phyloP scores from a whole-genome alignment of 2,888 invertebrate species.

The Aelia acuminata region DNA sequence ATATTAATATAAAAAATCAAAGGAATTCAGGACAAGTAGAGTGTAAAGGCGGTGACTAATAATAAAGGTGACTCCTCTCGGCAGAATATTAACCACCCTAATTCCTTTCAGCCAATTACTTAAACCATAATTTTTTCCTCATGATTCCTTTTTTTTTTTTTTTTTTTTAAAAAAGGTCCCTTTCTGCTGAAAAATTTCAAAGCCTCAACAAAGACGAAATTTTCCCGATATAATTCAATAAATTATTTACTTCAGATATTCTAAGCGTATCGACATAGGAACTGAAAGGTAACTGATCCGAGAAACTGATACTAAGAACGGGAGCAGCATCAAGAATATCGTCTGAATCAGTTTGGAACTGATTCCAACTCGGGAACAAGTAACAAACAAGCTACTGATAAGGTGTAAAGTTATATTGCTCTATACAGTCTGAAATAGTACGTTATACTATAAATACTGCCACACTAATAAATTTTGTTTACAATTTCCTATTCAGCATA shows the following conservation, averaged over 20 bases:
- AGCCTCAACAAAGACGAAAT: neutral
- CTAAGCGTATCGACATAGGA: neutral
- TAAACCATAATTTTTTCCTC: neutral
- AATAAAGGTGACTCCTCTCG: no score
- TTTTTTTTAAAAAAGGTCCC: neutral
- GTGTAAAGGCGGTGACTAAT: no score
- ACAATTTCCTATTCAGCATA: neutral
- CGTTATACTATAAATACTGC: neutral
- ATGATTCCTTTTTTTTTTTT: no score
- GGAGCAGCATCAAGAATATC: neutral
- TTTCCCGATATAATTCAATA: neutral
- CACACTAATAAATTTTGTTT: neutral
- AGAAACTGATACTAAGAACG: neutral
- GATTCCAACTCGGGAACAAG: neutral
- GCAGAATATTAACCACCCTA: slow-evolving; percentile 11
- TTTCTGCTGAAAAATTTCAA: neutral
- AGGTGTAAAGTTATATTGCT: neutral
- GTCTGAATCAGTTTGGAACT: neutral
- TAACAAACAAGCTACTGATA: neutral
- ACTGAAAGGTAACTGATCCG: neutral
- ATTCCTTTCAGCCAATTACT: neutral
- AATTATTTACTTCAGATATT: no score
- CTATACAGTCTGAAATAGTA: neutral
- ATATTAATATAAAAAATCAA: no score
- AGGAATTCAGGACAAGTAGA: no score